Conservation (phyloP, 2,113 vertebrate genomes). For the Mirza zaza region DNA sequence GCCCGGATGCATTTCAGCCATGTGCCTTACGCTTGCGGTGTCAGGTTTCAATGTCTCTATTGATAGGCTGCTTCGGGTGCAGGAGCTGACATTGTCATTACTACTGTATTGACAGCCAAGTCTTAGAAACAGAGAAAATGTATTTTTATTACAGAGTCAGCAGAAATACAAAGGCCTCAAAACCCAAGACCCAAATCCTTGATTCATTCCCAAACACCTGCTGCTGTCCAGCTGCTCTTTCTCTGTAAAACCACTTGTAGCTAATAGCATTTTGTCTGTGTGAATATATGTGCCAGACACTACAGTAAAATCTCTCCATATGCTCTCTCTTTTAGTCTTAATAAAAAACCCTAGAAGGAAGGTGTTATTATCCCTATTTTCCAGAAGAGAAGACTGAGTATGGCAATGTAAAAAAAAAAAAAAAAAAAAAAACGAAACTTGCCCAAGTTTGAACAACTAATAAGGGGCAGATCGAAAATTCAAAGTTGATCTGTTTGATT, state of each 20-base stretch:
- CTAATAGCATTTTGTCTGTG: background rate
- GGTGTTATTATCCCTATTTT: background rate
- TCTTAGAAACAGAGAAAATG: background rate
- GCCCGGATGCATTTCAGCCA: background rate
- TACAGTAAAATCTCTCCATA: background rate
- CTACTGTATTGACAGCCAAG: too few species aligned
- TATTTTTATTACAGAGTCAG: background rate
- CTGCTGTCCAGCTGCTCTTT: background rate
- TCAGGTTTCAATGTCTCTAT: background rate
- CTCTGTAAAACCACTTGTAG: background rate
- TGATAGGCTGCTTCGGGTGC: too few species aligned
- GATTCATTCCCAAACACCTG: background rate
- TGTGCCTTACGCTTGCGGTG: fast-evolving
- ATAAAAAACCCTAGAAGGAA: background rate
- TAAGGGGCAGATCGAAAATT: background rate
- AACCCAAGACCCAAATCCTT: background rate
- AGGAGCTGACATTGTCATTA: background rate
- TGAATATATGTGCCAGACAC: too few species aligned
- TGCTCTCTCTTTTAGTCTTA: background rate
- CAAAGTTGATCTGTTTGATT: background rate
- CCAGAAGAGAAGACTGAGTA: background rate
- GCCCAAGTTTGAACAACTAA: background rate
- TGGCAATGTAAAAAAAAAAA: background rate
- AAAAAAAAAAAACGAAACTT: background rate
- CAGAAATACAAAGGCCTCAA: background rate